Base-by-base conservation (phyloP, 2,888 invertebrate species). In the Platycnemis pennipes region DNA sequence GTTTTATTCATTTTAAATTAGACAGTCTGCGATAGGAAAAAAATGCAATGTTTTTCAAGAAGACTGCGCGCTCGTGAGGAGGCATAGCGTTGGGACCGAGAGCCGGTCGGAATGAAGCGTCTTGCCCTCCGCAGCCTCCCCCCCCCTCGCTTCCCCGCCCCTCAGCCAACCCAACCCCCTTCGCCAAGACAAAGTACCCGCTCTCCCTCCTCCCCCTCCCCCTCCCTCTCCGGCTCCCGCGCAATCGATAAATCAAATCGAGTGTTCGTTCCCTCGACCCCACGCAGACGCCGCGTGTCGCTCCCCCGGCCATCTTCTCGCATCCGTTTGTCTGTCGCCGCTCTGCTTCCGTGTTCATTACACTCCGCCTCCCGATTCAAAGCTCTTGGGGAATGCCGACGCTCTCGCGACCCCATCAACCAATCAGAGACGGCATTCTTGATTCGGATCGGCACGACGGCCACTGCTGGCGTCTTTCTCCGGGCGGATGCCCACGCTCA, bases 161-260 rank as follows among this genome's bases (percentile, higher is more conserved):
- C 77, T 37, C 31, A 7, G 5, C 63, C 22, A 2, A 19, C 63
- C 63, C 22, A 22, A 11, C 5, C 13, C 11, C 77, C 77, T 0
- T 3, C 77, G 77, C 77, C 77, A 77, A 77, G 77, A 77, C 37
- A 77, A 37, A 77, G 77, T 37, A 16, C 2, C 26, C 63, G 37
- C 13, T 37, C 77, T 13, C 77, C 77, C 0, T 37, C 2, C 37
- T 7, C 77, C 7, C 31, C 11, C 8, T 31, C 4, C 31, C 69
- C 69, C 69, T 13, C 26, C n/a, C 7, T n/a, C 26, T 16, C 53
- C 1, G 16, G 11, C 53, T 26, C 8, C 63, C 26, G 63, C 63
- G 63, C 77, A 77, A 77, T 77, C 77, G 77, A 77, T 77, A 77
- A 77, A 77, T 77, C 77, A 77, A 77, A 77, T 77, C 77, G 77